Evolutionary conservation across 2,797 vertebrate species (phyloP), one percentile per base, ranked within the genome.

Genomic region (Sebastes alutus): DNA sequence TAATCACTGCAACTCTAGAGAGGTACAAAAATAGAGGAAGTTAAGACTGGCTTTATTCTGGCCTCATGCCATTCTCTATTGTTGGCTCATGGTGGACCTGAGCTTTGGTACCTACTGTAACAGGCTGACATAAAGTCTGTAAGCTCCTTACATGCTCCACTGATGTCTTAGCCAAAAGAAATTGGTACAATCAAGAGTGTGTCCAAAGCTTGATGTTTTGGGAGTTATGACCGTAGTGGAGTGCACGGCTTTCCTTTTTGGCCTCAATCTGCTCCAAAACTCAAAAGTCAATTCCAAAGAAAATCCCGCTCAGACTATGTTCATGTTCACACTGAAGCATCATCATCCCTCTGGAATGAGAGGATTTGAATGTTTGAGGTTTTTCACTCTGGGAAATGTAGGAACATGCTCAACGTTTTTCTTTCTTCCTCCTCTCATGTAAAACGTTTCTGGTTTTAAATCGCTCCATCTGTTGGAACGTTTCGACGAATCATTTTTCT

Each of bases 391-490:
- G 38, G 22, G 32, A 75, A 82, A 82, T 62, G 27, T 52, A 52
- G 35, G 42, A 76, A 72, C 67, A 73, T 33, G 52, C 62, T 82
- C 46, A 66, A 56, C 67, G 46, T 16, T 25, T 65, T 74, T 32
- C 22, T 65, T 76, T 77, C 46, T 49, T 20, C 46, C 46, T 12
- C 14, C 9, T 52, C 27, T 42, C 27, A 13, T 62, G 58, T 72
- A 67, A 71, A 77, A 72, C 16, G 2, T 64, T 38, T 67, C 56
- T 77, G 64, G 46, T 76, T 81, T 84, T 78, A 78, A 83, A 81
- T 70, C 12, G 6, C 58, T 76, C 73, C 75, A 84, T 90, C 61
- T 88, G 88, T 75, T 82, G 12, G 12, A 76, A 38, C 16, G 10
- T 83, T 88, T 82, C 65, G 33, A 42, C 6, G 11, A 29, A 80